A percentile compares a stretch with the other conserved stretches of the same genome.
Evolutionary conservation across 2,797 vertebrate genomes (phyloP).

Genomic region (Macroramphosus scolopax): DNA sequence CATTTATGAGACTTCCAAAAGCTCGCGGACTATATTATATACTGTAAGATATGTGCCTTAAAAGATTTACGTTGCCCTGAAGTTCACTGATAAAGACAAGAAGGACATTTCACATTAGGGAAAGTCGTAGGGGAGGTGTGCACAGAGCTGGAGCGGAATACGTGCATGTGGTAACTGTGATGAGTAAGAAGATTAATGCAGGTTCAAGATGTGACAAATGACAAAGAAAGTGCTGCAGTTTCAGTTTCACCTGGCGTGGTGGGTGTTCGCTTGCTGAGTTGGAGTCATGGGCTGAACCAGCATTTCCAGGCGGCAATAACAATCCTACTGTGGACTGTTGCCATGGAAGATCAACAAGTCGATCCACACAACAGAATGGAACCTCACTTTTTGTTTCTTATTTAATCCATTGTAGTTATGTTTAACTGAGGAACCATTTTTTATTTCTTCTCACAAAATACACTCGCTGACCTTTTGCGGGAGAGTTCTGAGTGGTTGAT

Average conservation of each 20-base stretch:
- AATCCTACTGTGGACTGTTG: conserved; percentile 68
- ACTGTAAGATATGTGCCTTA: conserved; percentile 64
- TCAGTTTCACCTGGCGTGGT: conserved; percentile 55
- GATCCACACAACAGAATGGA: conserved; percentile 52
- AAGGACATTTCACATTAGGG: conserved; percentile 32
- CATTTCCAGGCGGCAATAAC: conserved; percentile 70
- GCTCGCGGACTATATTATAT: conserved; percentile 60
- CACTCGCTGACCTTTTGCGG: conserved; percentile 43
- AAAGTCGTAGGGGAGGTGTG: too few relatives aligned
- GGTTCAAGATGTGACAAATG: conserved; percentile 64
- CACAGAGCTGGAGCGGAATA: conserved; percentile 43
- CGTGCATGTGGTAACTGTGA: conserved; percentile 51
- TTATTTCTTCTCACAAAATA: conserved; percentile 36
- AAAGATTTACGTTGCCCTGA: conserved; percentile 35
- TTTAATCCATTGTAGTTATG: conserved; percentile 54
- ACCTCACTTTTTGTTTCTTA: conserved; percentile 55
- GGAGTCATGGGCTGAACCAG: conserved; percentile 53
- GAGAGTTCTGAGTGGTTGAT: conserved; percentile 34
- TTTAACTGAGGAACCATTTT: conserved; percentile 43
- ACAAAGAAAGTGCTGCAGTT: conserved; percentile 45
- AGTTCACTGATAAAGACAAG: conserved; percentile 16
- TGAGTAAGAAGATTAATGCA: conserved; percentile 47
- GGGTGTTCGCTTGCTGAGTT: conserved; percentile 57
- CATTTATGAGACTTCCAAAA: conserved; percentile 60
- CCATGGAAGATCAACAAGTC: conserved; percentile 72